Evolutionary conservation across 2,797 vertebrate species (phyloP), one percentile per base, ranked within the genome.

Genomic region (Fistularia commersonii): DNA sequence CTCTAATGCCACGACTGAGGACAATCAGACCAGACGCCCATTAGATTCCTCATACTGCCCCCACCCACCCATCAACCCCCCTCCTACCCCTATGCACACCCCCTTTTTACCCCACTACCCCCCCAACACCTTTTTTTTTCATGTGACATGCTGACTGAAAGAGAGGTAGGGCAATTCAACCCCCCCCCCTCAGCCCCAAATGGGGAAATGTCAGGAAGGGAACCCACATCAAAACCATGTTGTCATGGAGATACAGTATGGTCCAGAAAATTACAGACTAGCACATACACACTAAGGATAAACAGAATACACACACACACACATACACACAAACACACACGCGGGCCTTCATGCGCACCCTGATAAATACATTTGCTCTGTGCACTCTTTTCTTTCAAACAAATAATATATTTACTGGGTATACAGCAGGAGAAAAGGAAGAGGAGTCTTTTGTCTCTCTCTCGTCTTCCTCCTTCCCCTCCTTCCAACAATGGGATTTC

Each of bases 11-110:
- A 96, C 87, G 91, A 93, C 94, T 95, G 95, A 97, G 95, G 95
- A 97, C 94, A 95, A 96, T 97, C 96, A 97, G 94, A 96, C 93
- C 95, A 98, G 96, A 97, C 96, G 94, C 93, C 94, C 96, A 98
- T 98, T 98, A 97, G 95, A 96, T 95, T 95, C 93, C 88, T 93
- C 93, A 93, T 94, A 92, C 81, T 81, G 75, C 91, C 92, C 93
- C 41, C 32, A 68, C 62, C 48, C 51, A 58, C 46, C 32, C 57
- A 11, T 51, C 42, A 41, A 50, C 61, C 52, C 67, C 61, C 9
- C 45, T 12, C n/a, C n/a, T n/a, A n/a, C 14, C 51, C 15, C 36
- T 15, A 48, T 31, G 47, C 5, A 37, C 10, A 23, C 58, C 54
- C 54, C 45, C 57, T n/a, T n/a, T n/a, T n/a, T n/a, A n/a, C n/a